Evolutionary conservation across 2,113 vertebrate species (phyloP), one percentile per base, ranked within the genome.

Genomic region (Leptobrachium leishanense): DNA sequence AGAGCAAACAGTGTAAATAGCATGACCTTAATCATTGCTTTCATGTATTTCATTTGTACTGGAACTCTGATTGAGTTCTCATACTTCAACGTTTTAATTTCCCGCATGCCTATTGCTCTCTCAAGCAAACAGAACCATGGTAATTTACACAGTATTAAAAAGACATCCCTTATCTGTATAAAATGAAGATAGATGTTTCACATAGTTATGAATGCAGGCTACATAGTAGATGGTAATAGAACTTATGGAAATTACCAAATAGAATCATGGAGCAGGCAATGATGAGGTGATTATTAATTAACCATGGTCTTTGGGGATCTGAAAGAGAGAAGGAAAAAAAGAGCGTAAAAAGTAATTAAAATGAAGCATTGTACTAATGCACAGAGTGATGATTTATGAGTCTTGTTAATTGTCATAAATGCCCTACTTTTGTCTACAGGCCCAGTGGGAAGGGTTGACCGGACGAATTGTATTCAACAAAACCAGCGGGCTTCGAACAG

Each of bases 391-490:
- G 89, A 89, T 90, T 90, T 88, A 87, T 85, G 84, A 85, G 83
- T 80, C 84, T 53, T 2, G 84, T 68, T 88, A 89, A 91, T 83
- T 84, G 31, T 80, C 77, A 80, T 74, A 79, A 65, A 77, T 64
- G 82, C 84, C 46, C 76, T 78, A 85, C 81, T 86, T 65, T 81
- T 81, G 85, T 74, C 70, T 87, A 67, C 91, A 99, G 98, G 97
- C 98, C 74, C 98, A 99, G 46, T 99, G 98, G 98, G 97, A 99
- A 88, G 98, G 97, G 82, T 89, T 99, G 89, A 99, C 98, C 0
- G 98, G 98, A 81, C 92, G 98, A 43, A 93, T 99, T 64, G 95
- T 95, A 82, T 99, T 99, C 89, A 99, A 99, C 89, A 97, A 95
- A 90, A 96, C 95, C 11, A 95, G 92, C 0, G 98, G 98, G 59